Conservation (phyloP, 37 sponge, comb jelly and placozoan species). For the Spongilla lacustris region DNA sequence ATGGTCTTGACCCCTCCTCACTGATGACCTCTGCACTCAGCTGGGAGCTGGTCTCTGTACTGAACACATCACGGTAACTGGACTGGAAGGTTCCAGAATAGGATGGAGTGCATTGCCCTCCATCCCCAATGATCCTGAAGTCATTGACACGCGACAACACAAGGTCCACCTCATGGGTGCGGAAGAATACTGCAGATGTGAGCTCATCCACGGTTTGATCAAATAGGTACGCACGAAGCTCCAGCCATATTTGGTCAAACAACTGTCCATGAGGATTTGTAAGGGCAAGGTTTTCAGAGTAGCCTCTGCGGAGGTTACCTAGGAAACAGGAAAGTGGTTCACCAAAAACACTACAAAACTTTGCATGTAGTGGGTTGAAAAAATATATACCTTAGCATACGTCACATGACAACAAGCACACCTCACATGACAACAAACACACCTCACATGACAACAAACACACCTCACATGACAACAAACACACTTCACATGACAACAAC, state of each 20-base stretch:
- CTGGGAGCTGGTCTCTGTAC: not conserved
- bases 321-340: too few relatives aligned
- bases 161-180: not conserved
- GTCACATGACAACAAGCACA: too few relatives aligned
- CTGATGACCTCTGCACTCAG: not conserved
- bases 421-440: too few relatives aligned
- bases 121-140: not conserved
- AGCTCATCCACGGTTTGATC: constrained; percentile 18
- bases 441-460: too few relatives aligned
- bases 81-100: too few relatives aligned
- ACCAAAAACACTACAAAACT: too few relatives aligned
- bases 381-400: too few relatives aligned
- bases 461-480: too few relatives aligned
- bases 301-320: too few relatives aligned
- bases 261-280: constrained; percentile 28
- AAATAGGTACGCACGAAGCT: constrained; percentile 40
- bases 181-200: constrained; percentile 13
- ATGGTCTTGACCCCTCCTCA: not conserved
- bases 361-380: too few relatives aligned
- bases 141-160: constrained; percentile 20
- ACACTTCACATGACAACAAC: too few relatives aligned
- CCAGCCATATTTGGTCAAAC: constrained; percentile 45
- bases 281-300: constrained; percentile 57
- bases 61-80: not conserved
- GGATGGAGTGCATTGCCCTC: too few relatives aligned